Evolutionary conservation across 2,888 invertebrate species (phyloP).

Genomic region (Ennomos fuscantarius): DNA sequence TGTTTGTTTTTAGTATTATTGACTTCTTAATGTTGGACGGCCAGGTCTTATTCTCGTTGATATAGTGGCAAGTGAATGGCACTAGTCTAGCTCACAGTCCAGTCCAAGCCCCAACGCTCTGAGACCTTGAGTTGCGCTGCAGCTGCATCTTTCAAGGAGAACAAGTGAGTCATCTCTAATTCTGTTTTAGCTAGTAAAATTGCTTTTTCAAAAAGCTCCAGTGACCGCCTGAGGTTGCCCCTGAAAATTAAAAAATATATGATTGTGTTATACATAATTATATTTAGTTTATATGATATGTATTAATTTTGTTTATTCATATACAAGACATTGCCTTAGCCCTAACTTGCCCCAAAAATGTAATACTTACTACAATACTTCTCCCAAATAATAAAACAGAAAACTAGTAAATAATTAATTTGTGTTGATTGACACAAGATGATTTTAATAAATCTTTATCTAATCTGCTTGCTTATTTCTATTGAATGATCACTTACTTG

Average conservation of each 20-base stretch:
- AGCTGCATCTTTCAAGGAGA: slow-evolving; percentile 95
- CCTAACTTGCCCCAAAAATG: too few species aligned
- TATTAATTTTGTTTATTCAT: too few species aligned
- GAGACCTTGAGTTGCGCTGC: slow-evolving; percentile 94
- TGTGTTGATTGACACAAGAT: too few species aligned
- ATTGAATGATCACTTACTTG: not conserved
- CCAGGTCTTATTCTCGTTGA: slow-evolving; percentile 68
- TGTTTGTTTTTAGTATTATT: slow-evolving; percentile 10
- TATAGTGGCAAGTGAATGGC: slow-evolving; percentile 41
- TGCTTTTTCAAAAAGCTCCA: slow-evolving; percentile 95
- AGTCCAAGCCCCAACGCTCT: slow-evolving; percentile 89
- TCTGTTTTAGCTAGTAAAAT: slow-evolving; percentile 93
- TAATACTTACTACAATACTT: too few species aligned
- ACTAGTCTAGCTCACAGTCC: slow-evolving; percentile 77
- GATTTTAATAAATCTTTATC: too few species aligned
- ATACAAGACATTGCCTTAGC: too few species aligned
- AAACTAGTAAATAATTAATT: too few species aligned
- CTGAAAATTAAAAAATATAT: slow-evolving; percentile 80
- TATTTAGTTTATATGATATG: too few species aligned
- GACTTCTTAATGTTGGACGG: slow-evolving; percentile 43
- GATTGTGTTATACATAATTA: not conserved
- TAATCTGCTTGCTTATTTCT: too few species aligned
- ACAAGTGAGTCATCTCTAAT: slow-evolving; percentile 95
- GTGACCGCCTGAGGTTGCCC: slow-evolving; percentile 92
- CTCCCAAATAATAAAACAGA: too few species aligned